phyloP scores from a whole-genome alignment of 2,113 vertebrate genomes.

The Tachycineta bicolor region DNA sequence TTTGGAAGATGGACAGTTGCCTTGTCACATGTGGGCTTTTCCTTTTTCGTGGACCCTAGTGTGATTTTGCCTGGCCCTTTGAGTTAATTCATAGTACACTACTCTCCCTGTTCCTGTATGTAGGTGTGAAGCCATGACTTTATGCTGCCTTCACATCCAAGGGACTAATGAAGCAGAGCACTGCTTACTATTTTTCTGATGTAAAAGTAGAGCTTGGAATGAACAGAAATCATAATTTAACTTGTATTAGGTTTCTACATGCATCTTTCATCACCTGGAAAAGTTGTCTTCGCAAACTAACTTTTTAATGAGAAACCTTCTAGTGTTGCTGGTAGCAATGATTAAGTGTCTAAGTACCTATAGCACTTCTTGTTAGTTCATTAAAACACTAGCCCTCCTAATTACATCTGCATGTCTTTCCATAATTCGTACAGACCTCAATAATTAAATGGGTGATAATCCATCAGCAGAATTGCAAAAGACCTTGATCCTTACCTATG shows the following conservation, averaged over 20 bases:
- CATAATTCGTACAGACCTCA: constrained; percentile 38
- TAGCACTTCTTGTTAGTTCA: constrained; percentile 37
- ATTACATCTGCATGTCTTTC: constrained; percentile 24
- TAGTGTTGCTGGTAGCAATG: constrained; percentile 24
- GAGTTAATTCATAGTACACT: neutral
- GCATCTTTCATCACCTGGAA: constrained; percentile 42
- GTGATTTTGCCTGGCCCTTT: neutral
- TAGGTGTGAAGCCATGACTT: neutral
- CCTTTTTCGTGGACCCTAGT: neutral
- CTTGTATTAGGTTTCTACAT: neutral
- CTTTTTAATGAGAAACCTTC: constrained; percentile 42
- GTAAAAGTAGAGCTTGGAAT: neutral
- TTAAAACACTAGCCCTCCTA: constrained; percentile 9
- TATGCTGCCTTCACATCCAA: neutral
- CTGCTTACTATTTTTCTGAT: neutral
- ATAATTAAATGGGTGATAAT: constrained; percentile 57
- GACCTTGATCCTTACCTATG: neutral
- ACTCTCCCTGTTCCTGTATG: neutral
- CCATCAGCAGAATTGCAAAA: constrained; percentile 20
- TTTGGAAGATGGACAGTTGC: neutral
- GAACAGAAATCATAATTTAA: neutral
- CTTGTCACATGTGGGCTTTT: neutral
- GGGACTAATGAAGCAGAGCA: neutral
- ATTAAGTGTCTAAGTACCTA: neutral
- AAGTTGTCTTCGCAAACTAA: neutral